Evolutionary conservation across 2,113 vertebrate genomes (phyloP).

Genomic region (Mastomys coucha): DNA sequence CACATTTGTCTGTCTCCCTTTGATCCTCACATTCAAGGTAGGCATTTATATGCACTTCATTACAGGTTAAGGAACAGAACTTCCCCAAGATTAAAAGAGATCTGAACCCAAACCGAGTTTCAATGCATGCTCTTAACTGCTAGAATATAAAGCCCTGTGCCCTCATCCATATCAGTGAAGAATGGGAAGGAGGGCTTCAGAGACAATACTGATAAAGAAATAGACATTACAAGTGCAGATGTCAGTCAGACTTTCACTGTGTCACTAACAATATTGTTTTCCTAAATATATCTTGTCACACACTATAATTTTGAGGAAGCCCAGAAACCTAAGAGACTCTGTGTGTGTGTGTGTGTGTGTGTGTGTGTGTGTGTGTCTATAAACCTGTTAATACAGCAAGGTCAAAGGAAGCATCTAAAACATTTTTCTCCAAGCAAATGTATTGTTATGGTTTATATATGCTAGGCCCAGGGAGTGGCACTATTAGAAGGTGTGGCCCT

Average conservation of each 20-base stretch:
- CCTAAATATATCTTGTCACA: background rate
- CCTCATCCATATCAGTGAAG: background rate
- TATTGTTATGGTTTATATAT: no score
- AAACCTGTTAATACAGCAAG: background rate
- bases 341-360: background rate
- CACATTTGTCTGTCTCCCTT: background rate
- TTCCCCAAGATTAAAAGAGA: background rate
- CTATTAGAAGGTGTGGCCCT: no score
- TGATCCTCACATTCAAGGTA: background rate
- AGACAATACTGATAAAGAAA: no score
- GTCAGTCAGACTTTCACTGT: background rate
- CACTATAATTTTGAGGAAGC: background rate
- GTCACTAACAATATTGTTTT: background rate
- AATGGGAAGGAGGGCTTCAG: background rate
- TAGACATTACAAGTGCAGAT: background rate
- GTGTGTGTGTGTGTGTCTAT: background rate
- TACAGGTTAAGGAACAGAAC: background rate
- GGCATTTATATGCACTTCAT: background rate
- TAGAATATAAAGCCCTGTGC: no score
- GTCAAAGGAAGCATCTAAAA: background rate
- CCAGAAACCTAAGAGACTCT: background rate
- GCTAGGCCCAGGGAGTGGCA: no score
- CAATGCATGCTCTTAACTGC: background rate
- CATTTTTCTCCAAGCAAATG: background rate
- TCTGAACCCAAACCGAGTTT: background rate